These are phyloP conservation scores for Capromys pilorides DNA, from an alignment of 2,797 vertebrate species.

Conservation along the genomic window DNA sequence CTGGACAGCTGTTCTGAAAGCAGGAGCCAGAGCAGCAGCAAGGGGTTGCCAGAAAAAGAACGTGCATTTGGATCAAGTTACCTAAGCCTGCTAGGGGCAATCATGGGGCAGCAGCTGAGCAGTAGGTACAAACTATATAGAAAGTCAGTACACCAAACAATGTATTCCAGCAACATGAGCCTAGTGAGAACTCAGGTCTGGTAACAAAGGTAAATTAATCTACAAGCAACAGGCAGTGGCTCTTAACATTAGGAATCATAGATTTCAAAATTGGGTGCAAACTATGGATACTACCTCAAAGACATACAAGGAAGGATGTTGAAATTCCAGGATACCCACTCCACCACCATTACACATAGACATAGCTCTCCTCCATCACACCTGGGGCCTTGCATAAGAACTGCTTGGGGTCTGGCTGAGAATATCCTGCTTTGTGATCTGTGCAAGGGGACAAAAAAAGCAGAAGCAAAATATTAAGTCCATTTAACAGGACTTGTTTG, in stretches of 20 bases:
- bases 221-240: neutral
- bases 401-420: neutral
- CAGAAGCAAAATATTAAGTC: neutral
- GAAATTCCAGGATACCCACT: neutral
- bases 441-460: neutral
- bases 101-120: neutral
- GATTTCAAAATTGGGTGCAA: neutral
- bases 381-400: neutral
- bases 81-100: neutral
- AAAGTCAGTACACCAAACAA: neutral
- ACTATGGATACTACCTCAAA: neutral
- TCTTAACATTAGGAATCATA: neutral
- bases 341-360: neutral
- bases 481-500: neutral
- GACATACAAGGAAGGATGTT: neutral
- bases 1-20: neutral
- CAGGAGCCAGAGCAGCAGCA: neutral
- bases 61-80: neutral
- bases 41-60: neutral
- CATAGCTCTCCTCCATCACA: neutral
- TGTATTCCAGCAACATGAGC: neutral
- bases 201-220: neutral
- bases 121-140: neutral
- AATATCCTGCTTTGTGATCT: neutral
- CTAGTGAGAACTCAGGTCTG: neutral